A percentile compares a stretch with the other conserved stretches of the same genome.
phyloP scores from a whole-genome alignment of 1,140 invertebrate genomes.

The Achatina immaculata region DNA sequence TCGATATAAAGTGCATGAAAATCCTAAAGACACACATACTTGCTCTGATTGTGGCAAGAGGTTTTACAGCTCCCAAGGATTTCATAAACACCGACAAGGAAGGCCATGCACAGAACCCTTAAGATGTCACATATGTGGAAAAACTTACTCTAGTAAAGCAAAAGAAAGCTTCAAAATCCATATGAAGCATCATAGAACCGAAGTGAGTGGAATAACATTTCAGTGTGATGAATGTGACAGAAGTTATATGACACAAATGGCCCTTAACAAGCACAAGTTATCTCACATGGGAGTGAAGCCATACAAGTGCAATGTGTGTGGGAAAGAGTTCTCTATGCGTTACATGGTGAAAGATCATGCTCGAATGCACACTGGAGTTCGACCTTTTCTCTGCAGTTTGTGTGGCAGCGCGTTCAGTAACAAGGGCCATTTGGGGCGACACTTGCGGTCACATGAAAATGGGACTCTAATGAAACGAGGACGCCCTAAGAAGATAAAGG shows the following conservation, averaged over 20 bases:
- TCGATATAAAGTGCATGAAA: slow-evolving; percentile 44
- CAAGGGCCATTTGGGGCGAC: slow-evolving; percentile 41
- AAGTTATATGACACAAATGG: slow-evolving; percentile 40
- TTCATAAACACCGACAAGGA: slow-evolving; percentile 33
- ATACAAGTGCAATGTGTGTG: slow-evolving; percentile 40
- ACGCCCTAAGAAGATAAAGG: slow-evolving; percentile 35
- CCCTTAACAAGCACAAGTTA: slow-evolving; percentile 40
- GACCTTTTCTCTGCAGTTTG: slow-evolving; percentile 36
- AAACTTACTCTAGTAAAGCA: slow-evolving; percentile 44
- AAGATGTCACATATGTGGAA: slow-evolving; percentile 42
- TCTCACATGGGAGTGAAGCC: slow-evolving; percentile 34
- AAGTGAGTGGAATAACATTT: slow-evolving; percentile 39
- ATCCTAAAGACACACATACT: slow-evolving; percentile 34
- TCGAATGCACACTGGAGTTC: slow-evolving; percentile 40
- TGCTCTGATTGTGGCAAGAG: slow-evolving; percentile 41
- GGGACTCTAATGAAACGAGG: slow-evolving; percentile 41
- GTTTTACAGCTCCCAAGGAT: slow-evolving; percentile 43
- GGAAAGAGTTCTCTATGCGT: slow-evolving; percentile 42
- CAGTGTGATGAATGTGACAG: slow-evolving; percentile 46
- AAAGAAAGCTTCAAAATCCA: slow-evolving; percentile 45
- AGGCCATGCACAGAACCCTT: slow-evolving; percentile 41
- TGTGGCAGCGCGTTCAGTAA: slow-evolving; percentile 42
- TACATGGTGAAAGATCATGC: slow-evolving; percentile 46
- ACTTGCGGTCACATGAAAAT: slow-evolving; percentile 43
- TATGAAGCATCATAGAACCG: slow-evolving; percentile 43